Base-by-base conservation (phyloP, 2,113 vertebrate genomes). In the Pseudorectes ferrugineus region DNA sequence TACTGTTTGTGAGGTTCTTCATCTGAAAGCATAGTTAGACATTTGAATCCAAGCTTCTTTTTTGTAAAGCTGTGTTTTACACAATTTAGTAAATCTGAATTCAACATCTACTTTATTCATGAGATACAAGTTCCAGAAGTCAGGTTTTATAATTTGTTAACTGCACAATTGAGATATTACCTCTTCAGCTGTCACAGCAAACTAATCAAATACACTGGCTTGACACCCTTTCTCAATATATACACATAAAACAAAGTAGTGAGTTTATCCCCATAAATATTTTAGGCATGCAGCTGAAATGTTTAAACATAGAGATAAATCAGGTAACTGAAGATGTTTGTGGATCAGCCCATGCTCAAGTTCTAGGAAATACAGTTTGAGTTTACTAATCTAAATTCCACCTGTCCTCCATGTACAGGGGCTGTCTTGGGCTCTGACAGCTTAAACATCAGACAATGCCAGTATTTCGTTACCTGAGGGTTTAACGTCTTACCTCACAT, bases 131-230 rank as follows among this genome's bases (percentile, higher is more conserved):
- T 95, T 95, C 36, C 58, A 95, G 52, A 82, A 89, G 82, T 94
- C 48, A 51, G 43, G n/a, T 71, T 92, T 85, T 91, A 72, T 87
- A 78, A 94, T 88, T 93, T 81, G 62, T 84, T 87, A 89, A 67
- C 71, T 82, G 80, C 29, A 40, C 66, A 49, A 88, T 67, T 89
- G 81, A 95, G 66, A 68, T 66, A 89, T 87, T 63, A 16, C 61
- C 48, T 85, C 85, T 92, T 92, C 78, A 83, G 75, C 88, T 96
- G 95, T 90, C 85, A 48, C 54, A 88, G 38, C 43, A 75, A 88
- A 73, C 82, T 73, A 70, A 96, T 85, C 82, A 62, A 88, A 92
- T 79, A 65, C 58, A 29, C 66, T 72, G 79, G 7, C 59, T 85
- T 90, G 67, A 92, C 70, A 81, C 38, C 20, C 55, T 80, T 90